Conservation (phyloP, 2,888 invertebrate species). For the Leucania comma region DNA sequence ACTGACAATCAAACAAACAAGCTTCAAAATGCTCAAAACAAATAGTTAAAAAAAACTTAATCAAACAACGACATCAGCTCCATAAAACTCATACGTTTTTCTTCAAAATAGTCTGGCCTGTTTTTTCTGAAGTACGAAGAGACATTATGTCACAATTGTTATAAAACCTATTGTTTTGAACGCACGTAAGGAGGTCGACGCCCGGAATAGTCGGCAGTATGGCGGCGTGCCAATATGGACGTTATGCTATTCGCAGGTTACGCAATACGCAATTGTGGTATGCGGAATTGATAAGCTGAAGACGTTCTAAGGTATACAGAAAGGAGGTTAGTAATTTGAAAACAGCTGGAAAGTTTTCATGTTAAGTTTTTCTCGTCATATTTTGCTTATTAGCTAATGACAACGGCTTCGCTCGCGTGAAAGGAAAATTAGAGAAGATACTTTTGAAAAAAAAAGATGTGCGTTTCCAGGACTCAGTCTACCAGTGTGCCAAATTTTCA, state of each 20-base stretch:
- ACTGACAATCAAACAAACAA: no score
- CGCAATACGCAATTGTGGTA: slow-evolving; percentile 69
- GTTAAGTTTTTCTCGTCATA: no score
- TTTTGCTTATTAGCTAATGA: no score
- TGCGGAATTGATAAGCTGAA: slow-evolving; percentile 63
- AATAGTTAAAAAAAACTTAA: not conserved
- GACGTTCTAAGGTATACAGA: slow-evolving; percentile 18
- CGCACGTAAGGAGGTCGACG: slow-evolving; percentile 78
- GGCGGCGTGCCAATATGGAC: slow-evolving; percentile 81
- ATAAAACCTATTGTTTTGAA: slow-evolving; percentile 79
- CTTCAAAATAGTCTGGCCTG: slow-evolving; percentile 29
- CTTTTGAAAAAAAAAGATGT: no score
- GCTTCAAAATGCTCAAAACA: no score
- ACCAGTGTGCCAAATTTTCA: no score
- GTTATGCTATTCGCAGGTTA: slow-evolving; percentile 76
- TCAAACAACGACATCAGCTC: not conserved
- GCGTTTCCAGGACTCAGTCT: no score
- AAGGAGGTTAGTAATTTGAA: not conserved
- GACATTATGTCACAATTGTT: slow-evolving; percentile 66
- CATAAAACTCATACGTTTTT: slow-evolving; percentile 1
- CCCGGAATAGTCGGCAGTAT: slow-evolving; percentile 79
- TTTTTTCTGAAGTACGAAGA: slow-evolving; percentile 31
- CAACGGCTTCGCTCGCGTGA: no score
- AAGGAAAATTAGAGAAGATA: no score
- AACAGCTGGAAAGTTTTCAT: no score